phyloP scores from a whole-genome alignment of 2,888 invertebrate genomes.

The Deroplatys truncata region DNA sequence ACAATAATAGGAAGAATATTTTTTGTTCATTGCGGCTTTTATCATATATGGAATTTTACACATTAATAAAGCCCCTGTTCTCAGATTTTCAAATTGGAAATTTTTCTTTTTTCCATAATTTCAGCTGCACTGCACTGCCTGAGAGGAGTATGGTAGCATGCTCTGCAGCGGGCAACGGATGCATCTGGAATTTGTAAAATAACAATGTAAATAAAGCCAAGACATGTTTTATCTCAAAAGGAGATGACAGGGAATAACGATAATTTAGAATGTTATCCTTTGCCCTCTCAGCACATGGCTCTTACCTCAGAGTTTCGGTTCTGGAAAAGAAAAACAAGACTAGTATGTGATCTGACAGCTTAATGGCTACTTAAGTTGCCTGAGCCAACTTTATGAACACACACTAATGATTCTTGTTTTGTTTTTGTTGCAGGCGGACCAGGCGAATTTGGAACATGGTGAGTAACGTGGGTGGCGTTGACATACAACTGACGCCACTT shows the following conservation, averaged over 20 bases:
- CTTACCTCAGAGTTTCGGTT: background rate
- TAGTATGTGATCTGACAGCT: background rate
- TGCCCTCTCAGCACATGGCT: background rate
- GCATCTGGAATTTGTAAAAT: background rate
- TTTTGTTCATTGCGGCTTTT: too few species aligned
- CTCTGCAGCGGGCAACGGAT: background rate
- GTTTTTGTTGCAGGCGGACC: conserved; percentile 5
- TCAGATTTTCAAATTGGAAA: too few species aligned
- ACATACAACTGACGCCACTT: background rate
- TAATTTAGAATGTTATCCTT: background rate
- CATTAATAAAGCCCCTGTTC: too few species aligned
- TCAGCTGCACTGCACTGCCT: too few species aligned
- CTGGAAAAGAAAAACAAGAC: background rate
- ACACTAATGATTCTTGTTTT: background rate
- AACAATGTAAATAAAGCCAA: background rate
- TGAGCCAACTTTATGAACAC: background rate
- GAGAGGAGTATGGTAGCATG: too few species aligned
- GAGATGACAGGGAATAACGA: background rate
- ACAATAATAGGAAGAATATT: too few species aligned
- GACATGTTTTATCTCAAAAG: background rate
- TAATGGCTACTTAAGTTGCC: background rate
- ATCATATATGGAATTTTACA: too few species aligned
- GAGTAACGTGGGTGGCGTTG: background rate
- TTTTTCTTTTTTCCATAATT: too few species aligned
- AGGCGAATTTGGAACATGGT: background rate